phyloP scores from a whole-genome alignment of 2,797 vertebrate genomes.

The Mus minutoides region DNA sequence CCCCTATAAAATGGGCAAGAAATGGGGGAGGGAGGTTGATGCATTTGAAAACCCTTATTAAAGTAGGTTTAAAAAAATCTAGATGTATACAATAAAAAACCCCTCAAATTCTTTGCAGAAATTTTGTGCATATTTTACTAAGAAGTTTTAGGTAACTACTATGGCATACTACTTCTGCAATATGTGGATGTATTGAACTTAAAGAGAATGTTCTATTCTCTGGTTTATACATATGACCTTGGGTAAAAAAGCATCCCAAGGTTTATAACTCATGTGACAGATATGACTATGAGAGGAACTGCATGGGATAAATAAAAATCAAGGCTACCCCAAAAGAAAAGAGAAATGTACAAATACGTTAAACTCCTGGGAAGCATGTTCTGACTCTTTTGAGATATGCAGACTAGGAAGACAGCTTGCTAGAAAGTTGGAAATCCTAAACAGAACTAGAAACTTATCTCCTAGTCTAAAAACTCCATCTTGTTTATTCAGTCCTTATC shows the following conservation, averaged over 20 bases:
- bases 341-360: neutral
- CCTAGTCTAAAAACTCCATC: neutral
- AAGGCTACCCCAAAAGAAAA: neutral
- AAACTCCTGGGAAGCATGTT: neutral
- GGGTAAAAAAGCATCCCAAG: neutral
- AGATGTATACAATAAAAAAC: neutral
- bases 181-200: conserved; percentile 40
- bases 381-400: neutral
- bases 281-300: neutral
- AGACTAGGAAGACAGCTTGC: neutral
- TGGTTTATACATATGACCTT: neutral
- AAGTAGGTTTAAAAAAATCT: neutral
- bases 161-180: neutral
- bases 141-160: neutral
- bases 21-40: neutral
- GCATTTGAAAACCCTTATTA: neutral
- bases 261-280: neutral
- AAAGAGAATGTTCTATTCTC: neutral
- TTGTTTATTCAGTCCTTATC: neutral
- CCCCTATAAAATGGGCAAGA: neutral
- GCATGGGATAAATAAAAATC: neutral
- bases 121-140: neutral
- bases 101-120: neutral
- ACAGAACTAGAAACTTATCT: neutral
- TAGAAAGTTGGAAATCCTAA: neutral